Evolutionary conservation across 2,797 vertebrate genomes (phyloP), one percentile per base, ranked within the genome.

Genomic region (Darevskia nairensis): DNA sequence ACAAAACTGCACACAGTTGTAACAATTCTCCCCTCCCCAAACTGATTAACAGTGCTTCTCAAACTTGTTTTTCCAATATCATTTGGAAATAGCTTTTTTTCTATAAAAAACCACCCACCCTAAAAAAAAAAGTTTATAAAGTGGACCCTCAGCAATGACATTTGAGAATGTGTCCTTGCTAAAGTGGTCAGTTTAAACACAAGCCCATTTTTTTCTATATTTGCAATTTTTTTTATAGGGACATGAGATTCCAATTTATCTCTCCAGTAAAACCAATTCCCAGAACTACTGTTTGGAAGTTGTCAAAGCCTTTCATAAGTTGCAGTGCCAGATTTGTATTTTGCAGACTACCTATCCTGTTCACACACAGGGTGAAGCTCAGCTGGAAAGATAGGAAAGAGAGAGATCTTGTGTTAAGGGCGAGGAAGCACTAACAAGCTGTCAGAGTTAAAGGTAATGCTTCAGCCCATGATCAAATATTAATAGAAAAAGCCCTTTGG

Each of bases 401-500:
- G n/a, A 17, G 17, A 80, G 0, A 23, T 61, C 17, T 72, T 59
- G 2, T 68, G 25, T 35, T 89, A 80, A 85, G 9, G 11, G 74
- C 6, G 46, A 41, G 41, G 44, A 21, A 46, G 4, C 74, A 64
- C 50, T 86, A 82, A 75, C 13, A 86, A 78, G 44, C 69, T 76
- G 76, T 81, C 27, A 82, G 8, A 75, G 46, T 76, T 44, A 88
- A 39, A 29, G 76, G 83, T 66, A 87, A 72, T 8, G 2, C n/a
- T 66, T 32, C 39, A 55, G 86, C 23, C 55, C 35, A 6, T 3
- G 46, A 86, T 27, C 46, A 89, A 79, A 86, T 79, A 88, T 41
- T 25, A 39, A 86, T 6, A 4, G 8, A 44, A 41, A 84, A 79
- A 55, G 64, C 39, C 72, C 7, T 59, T 29, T 86, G 55, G 84